phyloP scores from a whole-genome alignment of 2,888 invertebrate genomes.

The Parascotia fuliginaria region DNA sequence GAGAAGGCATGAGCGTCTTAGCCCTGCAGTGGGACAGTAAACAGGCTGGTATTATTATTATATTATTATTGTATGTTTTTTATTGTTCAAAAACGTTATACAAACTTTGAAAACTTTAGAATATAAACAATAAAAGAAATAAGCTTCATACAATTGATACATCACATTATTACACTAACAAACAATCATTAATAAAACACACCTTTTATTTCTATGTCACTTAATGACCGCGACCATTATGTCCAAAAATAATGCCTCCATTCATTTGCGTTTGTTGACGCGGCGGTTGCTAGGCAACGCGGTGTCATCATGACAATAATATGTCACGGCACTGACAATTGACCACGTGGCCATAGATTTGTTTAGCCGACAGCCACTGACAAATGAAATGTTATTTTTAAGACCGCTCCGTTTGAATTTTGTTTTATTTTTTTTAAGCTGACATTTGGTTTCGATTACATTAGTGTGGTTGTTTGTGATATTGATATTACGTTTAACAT shows the following conservation, averaged over 20 bases:
- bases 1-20: too few relatives aligned
- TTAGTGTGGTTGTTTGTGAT: neutral
- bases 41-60: too few relatives aligned
- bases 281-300: conserved; percentile 48
- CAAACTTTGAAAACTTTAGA: too few relatives aligned
- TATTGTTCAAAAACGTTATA: too few relatives aligned
- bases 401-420: conserved; percentile 16
- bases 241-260: conserved; percentile 42
- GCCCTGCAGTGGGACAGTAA: too few relatives aligned
- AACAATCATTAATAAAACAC: conserved; percentile 35
- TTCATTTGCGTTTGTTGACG: conserved; percentile 50
- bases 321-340: conserved; percentile 44
- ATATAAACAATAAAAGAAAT: too few relatives aligned
- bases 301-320: conserved; percentile 46
- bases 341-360: conserved; percentile 47
- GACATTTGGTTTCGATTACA: neutral
- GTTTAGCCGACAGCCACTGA: conserved; percentile 48
- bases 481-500: too few relatives aligned
- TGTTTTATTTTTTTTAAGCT: conserved; percentile 16
- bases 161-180: conserved; percentile 16
- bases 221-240: conserved; percentile 31
- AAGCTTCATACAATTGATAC: neutral
- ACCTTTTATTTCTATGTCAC: conserved; percentile 36
- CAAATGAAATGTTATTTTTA: conserved; percentile 49
- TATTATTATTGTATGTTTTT: too few relatives aligned